Conservation (phyloP, 35 echinoderm and acorn worm genomes). For the Lytechinus variegatus region DNA sequence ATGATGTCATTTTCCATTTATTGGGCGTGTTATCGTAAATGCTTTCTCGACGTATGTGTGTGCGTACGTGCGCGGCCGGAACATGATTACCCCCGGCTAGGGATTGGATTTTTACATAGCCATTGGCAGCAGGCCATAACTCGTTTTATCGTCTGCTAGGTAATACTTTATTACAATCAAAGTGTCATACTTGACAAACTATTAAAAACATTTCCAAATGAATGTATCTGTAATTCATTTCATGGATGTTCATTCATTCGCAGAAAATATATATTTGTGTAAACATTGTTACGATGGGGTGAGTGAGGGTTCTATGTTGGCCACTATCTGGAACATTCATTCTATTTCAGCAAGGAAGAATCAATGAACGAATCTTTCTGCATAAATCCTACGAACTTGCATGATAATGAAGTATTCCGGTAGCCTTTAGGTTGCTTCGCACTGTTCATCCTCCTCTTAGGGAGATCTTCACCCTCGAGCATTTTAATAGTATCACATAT, state of each 20-base stretch:
- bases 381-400: no score
- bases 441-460: no score
- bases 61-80: neutral
- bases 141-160: slow-evolving; percentile 4
- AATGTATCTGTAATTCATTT: neutral
- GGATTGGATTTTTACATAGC: neutral
- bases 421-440: no score
- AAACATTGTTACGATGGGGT: no score
- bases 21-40: neutral
- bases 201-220: neutral
- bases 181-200: neutral
- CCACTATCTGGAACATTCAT: no score
- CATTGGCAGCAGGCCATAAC: neutral
- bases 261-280: neutral
- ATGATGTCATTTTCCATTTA: neutral
- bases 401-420: no score
- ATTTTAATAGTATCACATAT: no score
- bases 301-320: no score
- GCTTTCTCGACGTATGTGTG: neutral
- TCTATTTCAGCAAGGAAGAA: no score
- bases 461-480: no score
- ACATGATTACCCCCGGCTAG: neutral
- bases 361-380: no score
- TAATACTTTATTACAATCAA: neutral
- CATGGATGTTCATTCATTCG: neutral